phyloP scores from a whole-genome alignment of 1,140 invertebrate species.

The Lethrus apterus region DNA sequence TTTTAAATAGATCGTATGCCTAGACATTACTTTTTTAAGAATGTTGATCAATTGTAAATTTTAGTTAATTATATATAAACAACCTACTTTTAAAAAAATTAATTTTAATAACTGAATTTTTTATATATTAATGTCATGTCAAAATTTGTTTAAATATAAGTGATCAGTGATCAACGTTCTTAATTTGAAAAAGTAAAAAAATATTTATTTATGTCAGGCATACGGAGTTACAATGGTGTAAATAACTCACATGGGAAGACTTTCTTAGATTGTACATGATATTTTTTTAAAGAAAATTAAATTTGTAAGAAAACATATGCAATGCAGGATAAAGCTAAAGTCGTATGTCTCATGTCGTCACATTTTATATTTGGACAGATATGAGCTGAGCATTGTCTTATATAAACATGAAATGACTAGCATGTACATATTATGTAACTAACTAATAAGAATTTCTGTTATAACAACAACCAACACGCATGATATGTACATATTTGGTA shows the following conservation, averaged over 20 bases:
- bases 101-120: not conserved
- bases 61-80: not conserved
- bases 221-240: constrained; percentile 22
- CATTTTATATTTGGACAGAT: constrained; percentile 15
- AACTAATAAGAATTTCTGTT: constrained; percentile 20
- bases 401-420: constrained; percentile 13
- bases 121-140: not conserved
- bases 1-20: constrained; percentile 23
- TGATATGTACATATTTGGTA: constrained; percentile 20
- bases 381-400: constrained; percentile 19
- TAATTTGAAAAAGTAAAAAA: constrained; percentile 14
- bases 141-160: not conserved
- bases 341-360: constrained; percentile 2
- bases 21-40: constrained; percentile 19
- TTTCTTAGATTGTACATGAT: constrained; percentile 30
- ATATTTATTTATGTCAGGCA: constrained; percentile 17
- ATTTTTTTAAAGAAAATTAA: constrained; percentile 9
- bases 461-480: constrained; percentile 15
- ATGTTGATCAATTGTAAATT: constrained; percentile 1
- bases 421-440: constrained; percentile 10
- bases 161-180: not conserved
- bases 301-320: not conserved
- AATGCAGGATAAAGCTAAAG: not conserved
- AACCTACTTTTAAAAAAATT: not conserved
- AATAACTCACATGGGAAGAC: constrained; percentile 30